These are phyloP conservation scores for Mermis nigrescens DNA, from an alignment of 2,888 invertebrate genomes.

Conservation along the genomic window DNA sequence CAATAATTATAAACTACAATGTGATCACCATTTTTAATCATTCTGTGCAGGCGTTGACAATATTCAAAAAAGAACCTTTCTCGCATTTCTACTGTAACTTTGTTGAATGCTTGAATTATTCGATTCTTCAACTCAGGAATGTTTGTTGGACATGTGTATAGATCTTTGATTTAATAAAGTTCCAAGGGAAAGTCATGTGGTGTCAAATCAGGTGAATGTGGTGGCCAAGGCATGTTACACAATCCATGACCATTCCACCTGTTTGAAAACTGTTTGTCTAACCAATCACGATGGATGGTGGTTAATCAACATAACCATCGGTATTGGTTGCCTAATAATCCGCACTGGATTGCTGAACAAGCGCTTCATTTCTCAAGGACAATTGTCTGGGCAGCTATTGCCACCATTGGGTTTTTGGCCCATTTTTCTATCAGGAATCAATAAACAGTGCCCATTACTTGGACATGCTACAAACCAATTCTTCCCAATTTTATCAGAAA, in stretches of 20 bases:
- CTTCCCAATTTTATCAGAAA: constrained; percentile 4
- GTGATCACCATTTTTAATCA: not conserved
- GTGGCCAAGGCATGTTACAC: constrained; percentile 9
- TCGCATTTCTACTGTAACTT: constrained; percentile 1
- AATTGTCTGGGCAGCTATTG: constrained; percentile 3
- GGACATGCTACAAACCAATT: constrained; percentile 13
- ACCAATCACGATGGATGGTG: no score
- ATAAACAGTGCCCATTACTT: constrained; percentile 11
- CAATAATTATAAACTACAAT: not conserved
- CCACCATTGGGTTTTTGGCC: not conserved
- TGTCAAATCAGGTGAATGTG: constrained; percentile 12
- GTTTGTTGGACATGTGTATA: not conserved
- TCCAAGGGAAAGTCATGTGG: constrained; percentile 7
- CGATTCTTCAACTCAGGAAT: not conserved
- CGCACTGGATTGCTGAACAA: not conserved
- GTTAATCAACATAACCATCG: no score
- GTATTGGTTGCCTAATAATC: not conserved
- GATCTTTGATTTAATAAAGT: no score
- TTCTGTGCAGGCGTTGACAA: not conserved
- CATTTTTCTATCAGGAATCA: constrained; percentile 3
- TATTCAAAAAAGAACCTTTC: not conserved
- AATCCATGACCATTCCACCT: constrained; percentile 4
- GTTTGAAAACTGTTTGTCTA: not conserved
- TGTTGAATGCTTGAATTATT: not conserved
- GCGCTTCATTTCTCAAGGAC: not conserved